Conservation (phyloP, 2,113 vertebrate genomes). For the Crocuta crocuta region DNA sequence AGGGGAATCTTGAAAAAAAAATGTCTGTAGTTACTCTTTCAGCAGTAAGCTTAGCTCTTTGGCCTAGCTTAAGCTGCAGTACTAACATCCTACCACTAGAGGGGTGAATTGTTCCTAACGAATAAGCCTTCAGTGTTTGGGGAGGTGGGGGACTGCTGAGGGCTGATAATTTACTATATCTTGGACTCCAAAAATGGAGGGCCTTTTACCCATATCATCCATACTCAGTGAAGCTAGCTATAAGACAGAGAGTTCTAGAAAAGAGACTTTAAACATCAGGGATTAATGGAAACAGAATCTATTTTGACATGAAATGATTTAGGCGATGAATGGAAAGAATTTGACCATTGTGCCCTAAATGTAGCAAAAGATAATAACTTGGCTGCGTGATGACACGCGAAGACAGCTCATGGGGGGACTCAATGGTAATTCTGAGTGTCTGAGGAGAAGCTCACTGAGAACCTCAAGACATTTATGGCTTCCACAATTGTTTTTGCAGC, state of each 20-base stretch:
- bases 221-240: background rate
- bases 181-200: background rate
- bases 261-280: background rate
- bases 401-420: accelerated
- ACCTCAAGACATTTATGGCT: background rate
- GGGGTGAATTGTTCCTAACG: constrained; percentile 86
- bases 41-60: background rate
- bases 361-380: background rate
- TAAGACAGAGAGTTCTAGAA: background rate
- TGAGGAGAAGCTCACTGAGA: background rate
- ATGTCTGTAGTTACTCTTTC: constrained; percentile 42
- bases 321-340: background rate
- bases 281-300: background rate
- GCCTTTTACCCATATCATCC: background rate
- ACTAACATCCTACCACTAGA: constrained; percentile 85
- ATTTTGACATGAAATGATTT: constrained; percentile 29
- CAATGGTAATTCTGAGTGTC: background rate
- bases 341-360: background rate
- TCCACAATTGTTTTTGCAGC: background rate
- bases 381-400: background rate
- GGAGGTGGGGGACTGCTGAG: background rate
- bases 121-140: background rate
- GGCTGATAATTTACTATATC: background rate
- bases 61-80: constrained; percentile 71
- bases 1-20: background rate